Evolutionary conservation across 2,888 invertebrate genomes (phyloP).

Genomic region (Xylota segnis): DNA sequence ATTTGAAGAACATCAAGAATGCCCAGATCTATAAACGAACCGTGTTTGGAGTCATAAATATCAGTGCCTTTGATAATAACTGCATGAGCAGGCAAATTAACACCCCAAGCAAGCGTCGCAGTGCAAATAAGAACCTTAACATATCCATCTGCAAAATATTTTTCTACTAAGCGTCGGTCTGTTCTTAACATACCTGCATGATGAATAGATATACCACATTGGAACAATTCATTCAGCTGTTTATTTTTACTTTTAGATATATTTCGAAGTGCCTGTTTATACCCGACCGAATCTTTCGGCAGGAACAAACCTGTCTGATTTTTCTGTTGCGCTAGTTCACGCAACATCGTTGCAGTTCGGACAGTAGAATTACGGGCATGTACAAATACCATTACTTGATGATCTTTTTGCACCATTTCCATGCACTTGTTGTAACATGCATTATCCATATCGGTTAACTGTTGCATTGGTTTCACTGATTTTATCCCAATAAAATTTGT

Average conservation of each 20-base stretch:
- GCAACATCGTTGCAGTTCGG: slow-evolving; percentile 92
- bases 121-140: slow-evolving; percentile 97
- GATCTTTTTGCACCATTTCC: slow-evolving; percentile 93
- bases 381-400: slow-evolving; percentile 99
- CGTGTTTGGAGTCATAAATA: slow-evolving; percentile 98
- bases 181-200: slow-evolving; percentile 97
- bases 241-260: slow-evolving; percentile 92
- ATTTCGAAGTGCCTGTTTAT: slow-evolving; percentile 89
- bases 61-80: slow-evolving; percentile 93
- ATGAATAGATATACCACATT: slow-evolving; percentile 96
- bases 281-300: slow-evolving; percentile 87
- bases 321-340: slow-evolving; percentile 92
- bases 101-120: slow-evolving; percentile 99
- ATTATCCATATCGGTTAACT: slow-evolving; percentile 93
- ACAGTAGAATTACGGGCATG: slow-evolving; percentile 99
- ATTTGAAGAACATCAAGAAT: slow-evolving; percentile 99
- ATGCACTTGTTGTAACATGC: slow-evolving; percentile 96
- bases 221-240: slow-evolving; percentile 92
- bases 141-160: slow-evolving; percentile 94
- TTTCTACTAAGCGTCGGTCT: slow-evolving; percentile 95
- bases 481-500: slow-evolving; percentile 96
- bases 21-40: slow-evolving; percentile 96
- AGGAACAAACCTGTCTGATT: slow-evolving; percentile 90
- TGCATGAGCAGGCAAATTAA: slow-evolving; percentile 99
- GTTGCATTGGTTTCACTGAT: slow-evolving; percentile 86